These are phyloP conservation scores for Urophycis tenuis DNA, from an alignment of 2,797 vertebrate genomes.

Conservation along the genomic window DNA sequence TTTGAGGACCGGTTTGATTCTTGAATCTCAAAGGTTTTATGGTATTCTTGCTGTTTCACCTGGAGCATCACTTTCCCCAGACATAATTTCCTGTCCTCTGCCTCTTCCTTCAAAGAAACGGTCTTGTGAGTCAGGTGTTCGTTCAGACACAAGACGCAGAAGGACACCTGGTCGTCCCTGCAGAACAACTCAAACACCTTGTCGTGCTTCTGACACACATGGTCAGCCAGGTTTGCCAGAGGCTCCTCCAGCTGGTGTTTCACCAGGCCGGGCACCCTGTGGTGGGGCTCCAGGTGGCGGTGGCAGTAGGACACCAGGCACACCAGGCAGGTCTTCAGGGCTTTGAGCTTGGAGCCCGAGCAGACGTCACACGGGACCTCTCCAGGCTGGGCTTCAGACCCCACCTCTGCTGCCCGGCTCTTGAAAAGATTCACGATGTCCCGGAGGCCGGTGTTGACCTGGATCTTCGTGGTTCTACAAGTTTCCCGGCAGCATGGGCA, in stretches of 20 bases:
- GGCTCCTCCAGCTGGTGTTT: background rate
- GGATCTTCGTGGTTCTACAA: background rate
- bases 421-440: background rate
- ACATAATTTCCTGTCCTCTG: background rate
- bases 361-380: constrained; percentile 1
- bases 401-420: background rate
- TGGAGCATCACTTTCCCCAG: background rate
- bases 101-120: background rate
- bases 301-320: constrained; percentile 5
- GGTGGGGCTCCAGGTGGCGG: background rate
- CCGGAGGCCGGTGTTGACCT: background rate
- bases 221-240: background rate
- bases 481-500: background rate
- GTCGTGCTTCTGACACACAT: background rate
- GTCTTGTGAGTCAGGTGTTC: background rate
- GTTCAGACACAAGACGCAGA: background rate
- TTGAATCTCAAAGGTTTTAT: background rate
- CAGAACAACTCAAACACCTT: background rate
- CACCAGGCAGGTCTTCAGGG: background rate
- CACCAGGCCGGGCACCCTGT: background rate
- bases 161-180: background rate
- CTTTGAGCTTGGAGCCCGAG: background rate
- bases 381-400: background rate
- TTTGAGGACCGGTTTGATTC: background rate
- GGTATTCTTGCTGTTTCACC: no score